Base-by-base conservation (phyloP, 2,113 vertebrate genomes). In the Ondatra zibethicus region DNA sequence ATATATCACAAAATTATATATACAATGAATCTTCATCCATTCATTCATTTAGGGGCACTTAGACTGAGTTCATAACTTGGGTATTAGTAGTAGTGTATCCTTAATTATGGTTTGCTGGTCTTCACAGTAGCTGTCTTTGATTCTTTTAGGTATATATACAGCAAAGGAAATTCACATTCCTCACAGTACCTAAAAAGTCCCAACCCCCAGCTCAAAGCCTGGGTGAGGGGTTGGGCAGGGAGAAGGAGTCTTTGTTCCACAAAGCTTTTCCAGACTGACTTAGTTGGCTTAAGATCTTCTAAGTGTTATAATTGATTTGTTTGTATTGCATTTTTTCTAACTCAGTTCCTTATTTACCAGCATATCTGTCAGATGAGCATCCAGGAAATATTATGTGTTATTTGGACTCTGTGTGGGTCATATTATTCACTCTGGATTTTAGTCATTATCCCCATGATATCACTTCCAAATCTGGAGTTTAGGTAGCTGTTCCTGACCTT, bases 381-480 rank as follows among this genome's bases (percentile, higher is more conserved):
- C 52, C 70, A 77, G 65, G 78, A 84, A 11, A 33, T 58, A 6
- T 47, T 72, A 31, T 36, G 31, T 91, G 8, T 52, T 70, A 81
- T 45, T 84, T 88, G 36, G 73, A 42, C 39, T 93, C 39, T 91
- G 93, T 87, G 88, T 93, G 84, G 90, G 80, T 95, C 65, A 58
- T 19, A 7, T 31, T 80, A 21, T n/a, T 31, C 9, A 17, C 77
- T 85, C 50, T 7, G 29, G 75, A 42, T 70, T 85, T 81, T 42
- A 52, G 65, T 39, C 55, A 19, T n/a, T 5, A 19, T 85, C 58
- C 95, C 65, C 2, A 14, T 81, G 84, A 25, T 36, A 5, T 31
- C 39, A 33, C 88, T 97, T 88, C 66, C 68, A 45, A 76, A 47
- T 92, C 17, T 21, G 68, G 80, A 27, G 52, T 36, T 0, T 42